These are phyloP conservation scores for Parnassius apollo DNA, from an alignment of 2,888 invertebrate genomes.

Conservation along the genomic window DNA sequence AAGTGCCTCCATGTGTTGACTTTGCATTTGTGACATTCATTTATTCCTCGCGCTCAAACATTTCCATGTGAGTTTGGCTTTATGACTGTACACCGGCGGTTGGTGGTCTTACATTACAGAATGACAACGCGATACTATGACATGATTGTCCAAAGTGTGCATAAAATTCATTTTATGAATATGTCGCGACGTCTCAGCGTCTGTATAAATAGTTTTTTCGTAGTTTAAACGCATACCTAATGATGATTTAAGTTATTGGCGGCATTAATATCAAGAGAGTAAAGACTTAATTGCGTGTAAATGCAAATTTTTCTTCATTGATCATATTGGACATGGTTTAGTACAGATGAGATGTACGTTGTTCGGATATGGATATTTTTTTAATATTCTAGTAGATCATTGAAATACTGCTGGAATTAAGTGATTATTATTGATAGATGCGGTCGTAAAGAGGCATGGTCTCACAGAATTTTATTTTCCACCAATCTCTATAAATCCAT, in stretches of 20 bases:
- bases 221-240: background rate
- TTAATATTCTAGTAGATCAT: too few relatives aligned
- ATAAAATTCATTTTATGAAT: background rate
- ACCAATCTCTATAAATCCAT: too few relatives aligned
- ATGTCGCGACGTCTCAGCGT: conserved; percentile 1
- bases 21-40: background rate
- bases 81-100: background rate
- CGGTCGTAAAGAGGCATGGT: too few relatives aligned
- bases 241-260: background rate
- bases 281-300: too few relatives aligned
- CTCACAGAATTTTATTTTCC: too few relatives aligned
- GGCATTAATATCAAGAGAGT: background rate
- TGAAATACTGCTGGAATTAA: too few relatives aligned
- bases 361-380: too few relatives aligned
- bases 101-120: background rate
- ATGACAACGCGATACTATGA: conserved; percentile 1
- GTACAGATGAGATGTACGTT: too few relatives aligned
- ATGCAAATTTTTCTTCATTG: too few relatives aligned
- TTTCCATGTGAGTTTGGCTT: conserved; percentile 3
- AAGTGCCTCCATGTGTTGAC: background rate
- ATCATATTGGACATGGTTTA: too few relatives aligned
- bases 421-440: too few relatives aligned
- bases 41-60: background rate
- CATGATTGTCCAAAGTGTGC: conserved; percentile 1
- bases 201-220: background rate